A percentile compares a stretch with the other conserved stretches of the same genome.
These are phyloP conservation scores for Chionoecetes opilio DNA, from an alignment of 1,140 invertebrate species.

Conservation along the genomic window DNA sequence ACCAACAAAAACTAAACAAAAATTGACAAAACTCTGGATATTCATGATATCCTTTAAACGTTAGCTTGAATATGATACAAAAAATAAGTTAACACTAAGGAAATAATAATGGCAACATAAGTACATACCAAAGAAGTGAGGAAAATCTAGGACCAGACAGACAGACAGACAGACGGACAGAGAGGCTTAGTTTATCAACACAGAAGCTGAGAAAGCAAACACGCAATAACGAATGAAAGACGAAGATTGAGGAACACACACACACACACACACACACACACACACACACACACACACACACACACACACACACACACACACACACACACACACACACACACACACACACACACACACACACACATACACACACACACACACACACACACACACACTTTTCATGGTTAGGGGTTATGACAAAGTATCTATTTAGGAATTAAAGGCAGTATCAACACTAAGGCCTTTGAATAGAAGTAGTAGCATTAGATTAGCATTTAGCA, in stretches of 20 bases:
- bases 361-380: too few relatives aligned
- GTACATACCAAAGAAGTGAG: neutral
- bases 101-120: too few relatives aligned
- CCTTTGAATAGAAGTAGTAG: neutral
- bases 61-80: neutral
- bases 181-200: neutral
- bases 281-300: neutral
- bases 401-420: too few relatives aligned
- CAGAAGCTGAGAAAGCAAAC: neutral
- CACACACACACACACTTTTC: too few relatives aligned
- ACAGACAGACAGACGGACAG: neutral
- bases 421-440: too few relatives aligned
- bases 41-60: neutral
- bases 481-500: constrained; percentile 13
- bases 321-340: neutral
- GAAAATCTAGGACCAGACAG: neutral
- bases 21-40: neutral
- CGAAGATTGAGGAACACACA: neutral
- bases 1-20: neutral
- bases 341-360: too few relatives aligned
- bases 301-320: constrained; percentile 4
- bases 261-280: neutral
- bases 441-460: neutral
- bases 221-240: too few relatives aligned
- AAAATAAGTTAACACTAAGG: neutral